Base-by-base conservation (phyloP, 2,888 invertebrate species). In the Lobophora halterata region DNA sequence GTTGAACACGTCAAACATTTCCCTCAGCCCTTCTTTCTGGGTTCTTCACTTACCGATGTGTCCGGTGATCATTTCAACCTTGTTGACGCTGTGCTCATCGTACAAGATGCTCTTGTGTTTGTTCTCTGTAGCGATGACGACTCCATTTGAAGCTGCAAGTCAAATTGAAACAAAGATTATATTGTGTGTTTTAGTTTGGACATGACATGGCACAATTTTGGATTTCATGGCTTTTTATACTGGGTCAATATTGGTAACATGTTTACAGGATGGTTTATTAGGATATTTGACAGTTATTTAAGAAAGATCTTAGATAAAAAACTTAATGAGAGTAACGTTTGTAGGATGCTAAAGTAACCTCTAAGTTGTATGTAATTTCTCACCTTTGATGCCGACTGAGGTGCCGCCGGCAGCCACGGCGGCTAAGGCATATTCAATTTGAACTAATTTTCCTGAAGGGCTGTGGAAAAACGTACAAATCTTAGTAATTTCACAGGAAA, bases 381-480 rank as follows among this genome's bases (percentile, higher is more conserved):
- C 81, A 96, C 96, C 95, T 92, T 98, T 97, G 40, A 99, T 98
- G 20, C 99, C 99, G 52, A 99, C 99, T 40, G 99, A 98, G 2
- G 99, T 98, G 2, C 99, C 98, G 44, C 99, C 99, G 48, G 98
- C 97, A 42, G 97, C 96, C 12, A 99, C 99, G 14, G 99, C 99
- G 35, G 98, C 98, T 78, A 99, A 89, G 2, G 99, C 99, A 94
- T 99, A 99, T 89, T 99, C 99, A 61, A 99, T 98, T 88, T 99
- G 99, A 35, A 99, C 99, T 63, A 99, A 89, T 88, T 99, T 99
- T 54, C 99, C 99, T 11, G 99, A 99, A 8, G 99, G 99, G 76
- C 99, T 99, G 87, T 13, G 88, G 88, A 69, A 53, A 65, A 71
- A 65, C 49, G 54, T 20, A 44, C 37, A 36, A 54, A 47, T 39